Conservation (phyloP, 1,140 invertebrate genomes). For the Diprion similis region DNA sequence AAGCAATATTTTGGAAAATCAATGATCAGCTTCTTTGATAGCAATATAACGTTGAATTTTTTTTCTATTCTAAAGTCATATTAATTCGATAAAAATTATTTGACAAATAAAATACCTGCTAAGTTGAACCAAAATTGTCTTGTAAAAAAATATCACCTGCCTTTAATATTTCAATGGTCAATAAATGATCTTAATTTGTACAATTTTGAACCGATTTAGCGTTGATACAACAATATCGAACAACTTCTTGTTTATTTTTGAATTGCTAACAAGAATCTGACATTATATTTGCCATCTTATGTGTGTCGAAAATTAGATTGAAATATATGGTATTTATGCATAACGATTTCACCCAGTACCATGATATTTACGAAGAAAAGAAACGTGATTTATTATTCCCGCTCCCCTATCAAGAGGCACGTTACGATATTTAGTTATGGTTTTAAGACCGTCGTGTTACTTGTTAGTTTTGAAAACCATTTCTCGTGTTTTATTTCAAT, state of each 20-base stretch:
- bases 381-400: neutral
- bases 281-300: neutral
- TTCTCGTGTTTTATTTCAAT: constrained; percentile 2
- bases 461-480: neutral
- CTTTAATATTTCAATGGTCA: too few species aligned
- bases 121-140: neutral
- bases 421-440: neutral
- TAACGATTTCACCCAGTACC: neutral
- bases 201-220: neutral
- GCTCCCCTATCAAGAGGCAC: neutral
- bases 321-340: neutral
- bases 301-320: neutral
- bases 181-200: too few species aligned
- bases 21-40: neutral
- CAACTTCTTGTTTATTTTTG: neutral
- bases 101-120: neutral
- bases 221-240: neutral
- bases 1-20: neutral
- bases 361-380: neutral
- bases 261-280: neutral
- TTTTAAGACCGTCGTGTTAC: neutral
- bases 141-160: too few species aligned
- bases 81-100: neutral
- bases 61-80: too few species aligned
- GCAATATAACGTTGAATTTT: neutral